Base-by-base conservation (phyloP, 92 coral and sea anemone genomes). In the Isaurus tuberculatus region DNA sequence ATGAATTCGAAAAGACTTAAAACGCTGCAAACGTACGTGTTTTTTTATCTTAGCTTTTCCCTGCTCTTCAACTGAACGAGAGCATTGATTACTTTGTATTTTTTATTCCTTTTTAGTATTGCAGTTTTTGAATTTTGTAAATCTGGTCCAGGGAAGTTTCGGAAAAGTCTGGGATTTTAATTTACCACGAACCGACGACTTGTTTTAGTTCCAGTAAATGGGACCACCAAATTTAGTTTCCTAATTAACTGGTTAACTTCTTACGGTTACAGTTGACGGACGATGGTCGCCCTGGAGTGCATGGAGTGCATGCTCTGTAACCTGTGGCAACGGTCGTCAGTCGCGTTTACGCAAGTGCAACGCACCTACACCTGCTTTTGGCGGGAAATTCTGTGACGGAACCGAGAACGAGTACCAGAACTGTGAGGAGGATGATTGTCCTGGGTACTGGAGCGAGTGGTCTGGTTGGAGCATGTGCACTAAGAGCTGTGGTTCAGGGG, bases 381-480 rank as follows among this genome's bases (percentile, higher is more conserved):
- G 95, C 37, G 99, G 99, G 22, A 93, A 91, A 63, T 95, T 95
- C 81, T 97, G 99, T 70, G 80, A 88, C 10, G 99, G 99, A 34
- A 89, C 97, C 15, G 95, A 94, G n/a, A 88, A 88, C 32, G 96
- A 94, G 72, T 97, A 86, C 90, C 98, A 97, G 86, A 97, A 97
- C 84, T 97, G 99, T 49, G 99, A 94, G 48, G 99, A 97, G 65
- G 95, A 97, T 27, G 94, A 90, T 43, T 97, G 99, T 34, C 99
- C 98, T 84, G 99, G 99, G n/a, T 88, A 81, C 74, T 97, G 98
- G 93, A 95, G 99, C 64, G 97, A 97, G 51, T 97, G 99, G 99
- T 86, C 97, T 2, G 92, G 79, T 61, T 97, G 99, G 99, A 94
- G 94, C 61, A 85, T 91, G 43, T 97, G 99, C 69, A 86, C 94